Evolutionary conservation across 1,140 invertebrate genomes (phyloP), one percentile per base, ranked within the genome.

Genomic region (Centruroides sculpturatus): DNA sequence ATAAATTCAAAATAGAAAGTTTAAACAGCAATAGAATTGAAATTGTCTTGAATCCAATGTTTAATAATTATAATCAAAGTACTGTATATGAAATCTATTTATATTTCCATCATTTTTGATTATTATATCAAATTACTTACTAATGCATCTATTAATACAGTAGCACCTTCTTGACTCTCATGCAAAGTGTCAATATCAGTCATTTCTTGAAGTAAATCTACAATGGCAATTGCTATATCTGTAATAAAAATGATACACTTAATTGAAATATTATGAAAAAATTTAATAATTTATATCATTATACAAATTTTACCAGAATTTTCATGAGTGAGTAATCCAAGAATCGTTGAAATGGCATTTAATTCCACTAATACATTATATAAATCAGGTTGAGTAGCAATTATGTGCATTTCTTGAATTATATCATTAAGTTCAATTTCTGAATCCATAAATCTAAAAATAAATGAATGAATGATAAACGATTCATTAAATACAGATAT

Each of bases 131-230:
- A 41, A 41, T 41, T 41, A 13, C 69, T 68, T 65, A 78, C 72
- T 65, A 82, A 65, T 9, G 73, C 72, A 67, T 80, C 78, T 56
- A 81, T 72, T 10, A 81, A 68, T 47, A 72, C 68, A 41, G 72
- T 66, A 5, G 77, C 77, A 34, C 74, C 75, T 47, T 80, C 79
- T 60, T 64, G 59, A 69, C 74, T 76, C 73, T 98, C 95, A 71
- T 93, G 86, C 36, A 97, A 76, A 65, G 92, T 91, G 74, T 98
- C 95, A 12, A 93, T 85, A 78, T 99, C 96, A 13, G 93, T 96
- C 13, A 99, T 74, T 76, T 99, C 95, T 81, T 98, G 81, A 54
- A 82, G 65, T n/a, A 79, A 63, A 67, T 76, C 69, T 36, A 80
- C 73, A 59, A 77, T 75, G 61, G 76, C 72, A 58, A 77, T 75